phyloP scores from a whole-genome alignment of 2,113 vertebrate species.

The Tupaia chinensis region DNA sequence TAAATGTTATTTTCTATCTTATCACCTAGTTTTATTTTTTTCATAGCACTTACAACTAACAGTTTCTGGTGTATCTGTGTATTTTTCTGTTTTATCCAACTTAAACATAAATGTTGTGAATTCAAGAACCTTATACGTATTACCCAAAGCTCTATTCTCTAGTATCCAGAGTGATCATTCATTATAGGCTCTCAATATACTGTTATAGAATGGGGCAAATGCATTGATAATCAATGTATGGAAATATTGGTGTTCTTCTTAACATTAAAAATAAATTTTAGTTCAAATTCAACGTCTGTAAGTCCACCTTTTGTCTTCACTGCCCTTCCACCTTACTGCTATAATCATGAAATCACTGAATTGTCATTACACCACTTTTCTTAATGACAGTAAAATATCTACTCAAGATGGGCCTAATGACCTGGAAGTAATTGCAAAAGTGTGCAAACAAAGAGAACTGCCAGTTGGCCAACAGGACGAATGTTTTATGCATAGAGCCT shows the following conservation, averaged over 20 bases:
- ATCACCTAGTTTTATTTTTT: background rate
- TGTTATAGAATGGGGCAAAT: conserved; percentile 18
- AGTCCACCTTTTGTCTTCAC: background rate
- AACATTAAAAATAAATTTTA: conserved; percentile 32
- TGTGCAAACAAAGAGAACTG: conserved; percentile 85
- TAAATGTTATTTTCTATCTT: background rate
- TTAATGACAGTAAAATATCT: conserved; percentile 84
- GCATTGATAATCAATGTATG: background rate
- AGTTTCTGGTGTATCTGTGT: background rate
- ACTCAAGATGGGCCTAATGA: conserved; percentile 84
- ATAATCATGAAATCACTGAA: conserved; percentile 73
- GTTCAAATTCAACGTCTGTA: conserved; percentile 48
- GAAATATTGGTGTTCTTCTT: background rate
- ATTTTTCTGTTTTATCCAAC: background rate
- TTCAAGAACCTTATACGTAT: background rate
- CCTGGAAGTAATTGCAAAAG: conserved; percentile 86
- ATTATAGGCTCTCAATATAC: background rate
- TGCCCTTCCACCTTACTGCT: background rate
- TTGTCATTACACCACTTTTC: conserved; percentile 82
- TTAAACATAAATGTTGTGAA: background rate
- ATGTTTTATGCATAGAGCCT: conserved; percentile 82
- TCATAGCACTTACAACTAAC: background rate
- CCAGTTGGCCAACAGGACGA: conserved; percentile 79
- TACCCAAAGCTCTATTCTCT: background rate
- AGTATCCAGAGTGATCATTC: background rate